A percentile compares a stretch with the other conserved stretches of the same genome.
These are phyloP conservation scores for Vanacampus margaritifer DNA, from an alignment of 2,113 vertebrate species.

Conservation along the genomic window DNA sequence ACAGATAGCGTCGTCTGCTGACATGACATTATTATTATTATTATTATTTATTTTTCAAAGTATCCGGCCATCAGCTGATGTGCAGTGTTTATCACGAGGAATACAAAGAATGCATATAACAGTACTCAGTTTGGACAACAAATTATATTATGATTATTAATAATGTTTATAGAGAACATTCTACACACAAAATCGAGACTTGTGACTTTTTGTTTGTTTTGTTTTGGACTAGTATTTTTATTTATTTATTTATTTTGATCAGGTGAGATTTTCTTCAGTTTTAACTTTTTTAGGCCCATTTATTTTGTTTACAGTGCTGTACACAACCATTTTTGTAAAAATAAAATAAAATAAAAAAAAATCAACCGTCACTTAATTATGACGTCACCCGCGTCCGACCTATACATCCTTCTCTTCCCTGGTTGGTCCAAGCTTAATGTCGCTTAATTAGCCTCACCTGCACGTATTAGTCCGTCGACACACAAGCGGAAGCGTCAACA, in stretches of 20 bases:
- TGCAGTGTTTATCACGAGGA: slow-evolving; percentile 2
- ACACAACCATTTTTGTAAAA: too few relatives aligned
- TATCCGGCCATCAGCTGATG: neutral
- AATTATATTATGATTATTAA: too few relatives aligned
- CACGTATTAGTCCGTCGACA: slow-evolving; percentile 6
- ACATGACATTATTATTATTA: neutral
- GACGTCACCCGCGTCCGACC: neutral
- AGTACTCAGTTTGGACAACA: neutral
- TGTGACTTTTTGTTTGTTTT: too few relatives aligned
- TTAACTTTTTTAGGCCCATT: too few relatives aligned
- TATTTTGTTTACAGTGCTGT: neutral
- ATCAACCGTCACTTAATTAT: neutral
- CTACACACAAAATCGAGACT: too few relatives aligned
- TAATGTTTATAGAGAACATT: too few relatives aligned
- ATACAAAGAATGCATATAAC: neutral
- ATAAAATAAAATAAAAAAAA: neutral
- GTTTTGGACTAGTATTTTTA: too few relatives aligned
- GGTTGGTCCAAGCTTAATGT: slow-evolving; percentile 42
- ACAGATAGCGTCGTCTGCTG: neutral
- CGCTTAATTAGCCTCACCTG: slow-evolving; percentile 12
- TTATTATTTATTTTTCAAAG: neutral
- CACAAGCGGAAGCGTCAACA: slow-evolving; percentile 16
- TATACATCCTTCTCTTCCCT: neutral
- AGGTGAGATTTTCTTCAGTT: too few relatives aligned
- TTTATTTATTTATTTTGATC: too few relatives aligned